phyloP scores from a whole-genome alignment of 2,797 vertebrate species.

The Anableps anableps region DNA sequence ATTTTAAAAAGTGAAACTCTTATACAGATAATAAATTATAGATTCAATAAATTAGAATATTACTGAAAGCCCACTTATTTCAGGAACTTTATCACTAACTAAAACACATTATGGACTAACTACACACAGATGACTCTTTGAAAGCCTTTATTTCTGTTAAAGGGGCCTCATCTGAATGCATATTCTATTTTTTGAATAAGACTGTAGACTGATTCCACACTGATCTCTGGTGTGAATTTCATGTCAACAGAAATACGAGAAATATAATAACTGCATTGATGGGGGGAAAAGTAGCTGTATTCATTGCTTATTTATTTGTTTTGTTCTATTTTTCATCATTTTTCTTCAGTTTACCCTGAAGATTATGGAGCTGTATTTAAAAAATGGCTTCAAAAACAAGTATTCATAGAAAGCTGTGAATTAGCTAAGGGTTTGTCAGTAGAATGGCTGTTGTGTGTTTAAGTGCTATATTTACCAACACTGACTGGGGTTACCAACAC shows the following conservation, averaged over 20 bases:
- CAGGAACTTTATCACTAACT: no score
- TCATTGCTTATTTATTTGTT: neutral
- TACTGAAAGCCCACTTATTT: no score
- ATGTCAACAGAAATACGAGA: neutral
- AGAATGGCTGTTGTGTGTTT: neutral
- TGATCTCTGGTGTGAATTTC: neutral
- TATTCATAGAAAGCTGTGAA: neutral
- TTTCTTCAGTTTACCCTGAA: neutral
- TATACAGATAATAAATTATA: no score
- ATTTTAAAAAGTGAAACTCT: neutral
- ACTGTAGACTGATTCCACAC: neutral
- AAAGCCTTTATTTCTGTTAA: no score
- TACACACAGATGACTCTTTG: no score
- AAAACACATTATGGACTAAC: no score
- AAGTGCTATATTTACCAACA: neutral
- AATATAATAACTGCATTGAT: neutral
- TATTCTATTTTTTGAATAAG: no score
- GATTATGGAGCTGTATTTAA: neutral
- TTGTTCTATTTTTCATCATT: neutral
- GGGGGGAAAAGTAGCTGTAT: no score
- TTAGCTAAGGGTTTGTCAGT: neutral
- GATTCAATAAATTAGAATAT: no score
- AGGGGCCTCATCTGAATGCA: no score
- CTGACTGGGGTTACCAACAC: neutral
- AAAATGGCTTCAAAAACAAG: neutral